Percentiles rank a stretch among this genome's conserved stretches.
Evolutionary conservation across 1,140 invertebrate species (phyloP).

Genomic region (Tetramorium simillimum): DNA sequence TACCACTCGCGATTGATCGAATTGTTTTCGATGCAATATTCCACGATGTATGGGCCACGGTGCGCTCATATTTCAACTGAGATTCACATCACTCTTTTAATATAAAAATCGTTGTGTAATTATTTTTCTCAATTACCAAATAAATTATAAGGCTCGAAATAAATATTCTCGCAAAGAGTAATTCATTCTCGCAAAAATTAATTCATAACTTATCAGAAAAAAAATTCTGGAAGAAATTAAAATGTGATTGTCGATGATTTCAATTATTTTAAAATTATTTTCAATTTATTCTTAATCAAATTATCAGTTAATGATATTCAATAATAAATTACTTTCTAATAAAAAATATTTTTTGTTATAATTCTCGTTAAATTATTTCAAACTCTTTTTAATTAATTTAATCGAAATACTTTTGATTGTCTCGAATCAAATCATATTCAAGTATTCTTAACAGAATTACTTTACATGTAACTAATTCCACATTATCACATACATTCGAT

Average conservation of each 20-base stretch:
- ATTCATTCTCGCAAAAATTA: neutral
- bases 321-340: neutral
- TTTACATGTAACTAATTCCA: neutral
- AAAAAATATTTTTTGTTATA: neutral
- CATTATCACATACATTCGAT: neutral
- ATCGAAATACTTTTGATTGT: neutral
- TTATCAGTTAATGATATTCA: neutral
- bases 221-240: neutral
- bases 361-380: neutral
- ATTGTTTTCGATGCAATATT: slow-evolving; percentile 85
- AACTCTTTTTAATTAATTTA: neutral
- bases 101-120: neutral
- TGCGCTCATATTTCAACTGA: slow-evolving; percentile 79
- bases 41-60: slow-evolving; percentile 90
- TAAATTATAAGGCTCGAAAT: too few relatives aligned
- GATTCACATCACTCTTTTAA: slow-evolving; percentile 26
- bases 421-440: neutral
- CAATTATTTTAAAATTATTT: neutral
- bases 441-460: neutral
- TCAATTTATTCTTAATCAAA: neutral
- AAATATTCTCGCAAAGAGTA: neutral
- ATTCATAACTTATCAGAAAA: neutral
- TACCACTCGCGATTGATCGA: slow-evolving; percentile 54
- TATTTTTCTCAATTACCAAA: neutral
- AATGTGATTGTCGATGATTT: neutral